These are phyloP conservation scores for Eulithis prunata DNA, from an alignment of 2,888 invertebrate genomes.

Conservation along the genomic window DNA sequence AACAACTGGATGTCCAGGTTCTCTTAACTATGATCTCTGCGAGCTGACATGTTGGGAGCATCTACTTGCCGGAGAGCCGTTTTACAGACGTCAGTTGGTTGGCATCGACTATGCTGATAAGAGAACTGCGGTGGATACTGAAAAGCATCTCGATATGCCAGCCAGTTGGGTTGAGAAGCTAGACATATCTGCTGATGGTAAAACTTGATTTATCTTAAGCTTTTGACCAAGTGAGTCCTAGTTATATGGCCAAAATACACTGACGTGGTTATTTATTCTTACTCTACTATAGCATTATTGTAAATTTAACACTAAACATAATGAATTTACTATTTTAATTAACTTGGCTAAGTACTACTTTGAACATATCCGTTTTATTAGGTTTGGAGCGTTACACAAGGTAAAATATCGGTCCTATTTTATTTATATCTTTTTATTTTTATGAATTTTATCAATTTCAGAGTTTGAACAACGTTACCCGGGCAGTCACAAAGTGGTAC, in stretches of 20 bases:
- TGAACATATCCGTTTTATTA: not conserved
- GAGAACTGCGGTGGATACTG: conserved; percentile 74
- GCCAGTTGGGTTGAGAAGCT: conserved; percentile 89
- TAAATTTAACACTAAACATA: too few relatives aligned
- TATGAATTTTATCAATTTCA: conserved; percentile 40
- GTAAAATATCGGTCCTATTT: conserved; percentile 2
- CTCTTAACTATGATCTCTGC: conserved; percentile 86
- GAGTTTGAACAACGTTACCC: conserved; percentile 90
- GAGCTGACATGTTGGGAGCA: conserved; percentile 88
- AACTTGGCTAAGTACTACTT: too few relatives aligned
- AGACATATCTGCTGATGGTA: conserved; percentile 84
- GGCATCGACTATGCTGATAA: conserved; percentile 76
- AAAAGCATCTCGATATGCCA: conserved; percentile 91
- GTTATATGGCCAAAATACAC: not conserved
- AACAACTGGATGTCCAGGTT: conserved; percentile 73
- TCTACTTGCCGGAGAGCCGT: conserved; percentile 88
- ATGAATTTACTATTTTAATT: too few relatives aligned
- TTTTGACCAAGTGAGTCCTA: not conserved
- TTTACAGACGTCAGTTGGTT: conserved; percentile 75
- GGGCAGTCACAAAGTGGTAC: conserved; percentile 86
- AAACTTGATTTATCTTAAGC: conserved; percentile 6
- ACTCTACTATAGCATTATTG: too few relatives aligned
- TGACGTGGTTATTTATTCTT: too few relatives aligned
- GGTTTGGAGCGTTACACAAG: conserved; percentile 12
- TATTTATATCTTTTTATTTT: not conserved